These are phyloP conservation scores for Etheostoma cragini DNA, from an alignment of 2,113 vertebrate genomes.

Conservation along the genomic window DNA sequence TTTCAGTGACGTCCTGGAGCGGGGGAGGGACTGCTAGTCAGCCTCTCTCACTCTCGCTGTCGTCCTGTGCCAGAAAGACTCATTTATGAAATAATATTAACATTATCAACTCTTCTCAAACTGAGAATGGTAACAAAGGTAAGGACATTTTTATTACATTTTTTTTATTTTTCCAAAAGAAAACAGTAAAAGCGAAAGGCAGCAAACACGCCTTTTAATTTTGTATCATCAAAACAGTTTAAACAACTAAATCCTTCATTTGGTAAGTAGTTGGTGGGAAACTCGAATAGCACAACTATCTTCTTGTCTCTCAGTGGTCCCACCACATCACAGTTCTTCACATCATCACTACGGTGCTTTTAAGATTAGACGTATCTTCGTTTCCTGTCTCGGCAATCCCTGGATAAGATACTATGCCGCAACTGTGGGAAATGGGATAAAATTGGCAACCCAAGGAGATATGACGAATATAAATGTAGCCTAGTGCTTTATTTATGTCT, in stretches of 20 bases:
- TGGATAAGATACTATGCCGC: slow-evolving; percentile 64
- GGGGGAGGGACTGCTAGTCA: slow-evolving; percentile 69
- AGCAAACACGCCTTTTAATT: background rate
- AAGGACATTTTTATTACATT: background rate
- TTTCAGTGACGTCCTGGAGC: slow-evolving; percentile 76
- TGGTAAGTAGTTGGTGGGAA: background rate
- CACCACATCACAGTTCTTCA: slow-evolving; percentile 19
- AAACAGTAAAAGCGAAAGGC: background rate
- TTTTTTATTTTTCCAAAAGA: background rate
- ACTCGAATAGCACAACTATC: background rate
- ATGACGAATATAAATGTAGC: slow-evolving; percentile 13
- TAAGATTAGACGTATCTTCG: slow-evolving; percentile 68
- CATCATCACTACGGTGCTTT: slow-evolving; percentile 60
- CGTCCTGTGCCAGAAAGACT: slow-evolving; percentile 29
- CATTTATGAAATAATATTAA: slow-evolving; percentile 51
- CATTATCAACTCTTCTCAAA: background rate
- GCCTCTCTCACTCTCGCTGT: slow-evolving; percentile 15
- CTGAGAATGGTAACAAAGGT: slow-evolving; percentile 34
- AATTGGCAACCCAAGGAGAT: background rate
- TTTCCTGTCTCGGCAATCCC: slow-evolving; percentile 63
- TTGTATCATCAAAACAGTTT: background rate
- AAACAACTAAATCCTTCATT: background rate
- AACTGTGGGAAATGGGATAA: slow-evolving; percentile 59
- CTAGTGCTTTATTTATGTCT: slow-evolving; percentile 6
- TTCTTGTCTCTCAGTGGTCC: background rate